Conservation (phyloP, 2,888 invertebrate genomes). For the Microplitis manilae region DNA sequence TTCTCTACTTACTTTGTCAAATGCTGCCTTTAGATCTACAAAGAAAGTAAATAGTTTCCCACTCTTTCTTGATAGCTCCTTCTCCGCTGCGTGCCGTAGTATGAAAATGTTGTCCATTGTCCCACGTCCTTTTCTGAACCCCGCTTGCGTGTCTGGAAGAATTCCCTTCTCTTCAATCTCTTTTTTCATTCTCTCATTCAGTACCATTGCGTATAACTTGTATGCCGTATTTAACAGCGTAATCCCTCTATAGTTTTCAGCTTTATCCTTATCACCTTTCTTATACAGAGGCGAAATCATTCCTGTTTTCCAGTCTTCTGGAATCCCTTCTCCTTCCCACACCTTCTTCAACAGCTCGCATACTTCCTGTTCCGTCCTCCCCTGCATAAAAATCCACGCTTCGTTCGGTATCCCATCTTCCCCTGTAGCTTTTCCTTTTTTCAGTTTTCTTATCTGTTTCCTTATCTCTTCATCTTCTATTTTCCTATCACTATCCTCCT, state of each 20-base stretch:
- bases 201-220: constrained; percentile 46
- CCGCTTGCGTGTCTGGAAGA: constrained; percentile 45
- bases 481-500: not conserved
- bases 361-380: not conserved
- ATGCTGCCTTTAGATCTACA: constrained; percentile 49
- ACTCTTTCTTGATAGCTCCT: constrained; percentile 19
- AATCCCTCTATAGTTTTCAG: constrained; percentile 49
- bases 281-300: constrained; percentile 45
- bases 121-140: constrained; percentile 14
- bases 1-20: constrained; percentile 47
- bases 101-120: constrained; percentile 18
- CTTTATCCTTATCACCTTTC: constrained; percentile 40
- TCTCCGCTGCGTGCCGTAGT: constrained; percentile 15
- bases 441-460: constrained; percentile 29
- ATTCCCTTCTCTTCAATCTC: constrained; percentile 34
- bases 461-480: constrained; percentile 11
- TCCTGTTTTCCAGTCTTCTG: constrained; percentile 46
- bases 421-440: constrained; percentile 30
- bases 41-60: constrained; percentile 37
- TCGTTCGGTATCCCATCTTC: constrained; percentile 34
- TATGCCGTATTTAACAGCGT: constrained; percentile 46
- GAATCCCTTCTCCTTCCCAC: constrained; percentile 44
- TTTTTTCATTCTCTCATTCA: constrained; percentile 42
- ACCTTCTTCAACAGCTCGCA: constrained; percentile 9
- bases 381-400: constrained; percentile 18